A percentile compares a stretch with the other conserved stretches of the same genome.
Evolutionary conservation across 2,113 vertebrate species (phyloP).

Genomic region (Apteryx mantelli): DNA sequence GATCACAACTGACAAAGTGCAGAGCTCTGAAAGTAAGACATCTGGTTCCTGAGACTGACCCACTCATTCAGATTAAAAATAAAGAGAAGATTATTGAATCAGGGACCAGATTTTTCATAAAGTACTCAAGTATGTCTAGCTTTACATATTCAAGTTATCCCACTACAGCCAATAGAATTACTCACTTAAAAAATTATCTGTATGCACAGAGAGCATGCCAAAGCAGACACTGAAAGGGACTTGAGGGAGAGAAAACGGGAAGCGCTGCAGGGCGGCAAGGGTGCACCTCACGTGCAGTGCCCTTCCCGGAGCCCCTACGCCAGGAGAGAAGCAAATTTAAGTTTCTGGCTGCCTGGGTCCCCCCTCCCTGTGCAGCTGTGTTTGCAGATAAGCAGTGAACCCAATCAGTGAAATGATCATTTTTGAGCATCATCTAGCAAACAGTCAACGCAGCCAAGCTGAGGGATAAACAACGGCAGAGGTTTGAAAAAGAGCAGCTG

Average conservation of each 20-base stretch:
- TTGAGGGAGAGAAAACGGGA: not conserved
- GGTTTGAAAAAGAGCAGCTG: conserved; percentile 33
- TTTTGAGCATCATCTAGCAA: not conserved
- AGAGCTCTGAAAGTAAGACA: conserved; percentile 47
- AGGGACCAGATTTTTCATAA: conserved; percentile 22
- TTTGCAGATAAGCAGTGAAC: not conserved
- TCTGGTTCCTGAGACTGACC: conserved; percentile 59
- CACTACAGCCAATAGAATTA: not conserved
- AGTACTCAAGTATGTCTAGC: conserved; percentile 7
- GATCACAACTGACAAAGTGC: conserved; percentile 45
- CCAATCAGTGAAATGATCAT: not conserved
- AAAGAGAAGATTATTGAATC: conserved; percentile 44
- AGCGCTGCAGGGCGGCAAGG: not conserved
- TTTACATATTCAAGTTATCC: conserved; percentile 15
- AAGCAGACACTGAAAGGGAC: not conserved
- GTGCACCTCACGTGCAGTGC: not conserved
- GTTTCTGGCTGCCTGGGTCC: not conserved
- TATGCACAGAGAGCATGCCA: not conserved
- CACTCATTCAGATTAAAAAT: conserved; percentile 33
- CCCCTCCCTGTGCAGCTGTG: not conserved
- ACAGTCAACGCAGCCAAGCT: not conserved
- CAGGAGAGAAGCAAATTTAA: not conserved
- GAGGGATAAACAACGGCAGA: conserved; percentile 36
- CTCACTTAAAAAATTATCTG: not conserved
- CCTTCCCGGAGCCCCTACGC: accelerated